These are phyloP conservation scores for Sarcophaga carnaria DNA, from an alignment of 2,888 invertebrate species.

Conservation along the genomic window DNA sequence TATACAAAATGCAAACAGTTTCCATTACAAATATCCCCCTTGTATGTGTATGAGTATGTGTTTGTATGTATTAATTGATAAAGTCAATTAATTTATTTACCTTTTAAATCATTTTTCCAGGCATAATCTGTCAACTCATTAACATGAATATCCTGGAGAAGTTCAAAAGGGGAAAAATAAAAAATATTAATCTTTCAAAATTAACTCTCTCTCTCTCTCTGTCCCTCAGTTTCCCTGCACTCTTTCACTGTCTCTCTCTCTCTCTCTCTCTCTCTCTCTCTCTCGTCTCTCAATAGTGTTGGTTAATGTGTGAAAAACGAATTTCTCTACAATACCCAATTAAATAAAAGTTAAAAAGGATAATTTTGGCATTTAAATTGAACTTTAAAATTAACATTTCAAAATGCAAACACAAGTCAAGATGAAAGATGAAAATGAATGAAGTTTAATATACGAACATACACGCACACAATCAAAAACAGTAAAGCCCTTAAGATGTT, in stretches of 20 bases:
- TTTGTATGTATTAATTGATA: not conserved
- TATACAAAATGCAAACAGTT: not conserved
- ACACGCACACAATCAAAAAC: too few relatives aligned
- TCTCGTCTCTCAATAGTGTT: not conserved
- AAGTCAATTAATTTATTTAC: conserved; percentile 4
- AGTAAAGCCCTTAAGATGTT: conserved; percentile 40
- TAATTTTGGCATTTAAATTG: not conserved
- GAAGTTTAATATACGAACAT: not conserved
- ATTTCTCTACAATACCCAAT: conserved; percentile 12
- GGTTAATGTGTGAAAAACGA: conserved; percentile 28
- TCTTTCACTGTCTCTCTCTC: too few relatives aligned
- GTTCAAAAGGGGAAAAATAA: not conserved
- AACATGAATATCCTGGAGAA: not conserved
- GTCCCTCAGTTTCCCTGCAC: too few relatives aligned
- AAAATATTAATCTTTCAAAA: too few relatives aligned
- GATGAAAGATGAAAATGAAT: not conserved
- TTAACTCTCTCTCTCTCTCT: too few relatives aligned
- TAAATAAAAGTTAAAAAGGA: not conserved
- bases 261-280: too few relatives aligned
- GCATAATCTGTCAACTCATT: conserved; percentile 11
- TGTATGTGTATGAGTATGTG: not conserved
- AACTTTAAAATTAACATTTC: not conserved
- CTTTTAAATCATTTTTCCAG: not conserved
- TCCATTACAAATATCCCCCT: not conserved
- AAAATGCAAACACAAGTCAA: not conserved